Conservation (phyloP, 2,888 invertebrate genomes). For the Drosophila paramelanica region DNA sequence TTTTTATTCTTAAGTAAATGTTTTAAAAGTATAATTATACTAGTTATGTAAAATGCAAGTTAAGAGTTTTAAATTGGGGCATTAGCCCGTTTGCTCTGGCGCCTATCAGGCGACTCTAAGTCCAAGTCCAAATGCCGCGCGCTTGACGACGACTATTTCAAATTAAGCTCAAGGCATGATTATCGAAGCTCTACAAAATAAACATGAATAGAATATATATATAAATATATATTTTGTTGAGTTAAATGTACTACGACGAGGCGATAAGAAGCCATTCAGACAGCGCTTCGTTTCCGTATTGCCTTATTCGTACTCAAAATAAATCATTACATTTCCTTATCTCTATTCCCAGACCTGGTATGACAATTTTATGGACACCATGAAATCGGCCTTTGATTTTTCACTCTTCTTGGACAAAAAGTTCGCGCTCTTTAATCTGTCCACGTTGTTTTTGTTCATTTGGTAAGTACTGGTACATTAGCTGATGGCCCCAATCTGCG, state of each 20-base stretch:
- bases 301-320: slow-evolving; percentile 9
- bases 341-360: slow-evolving; percentile 88
- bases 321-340: slow-evolving; percentile 12
- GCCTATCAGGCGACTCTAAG: slow-evolving; percentile 40
- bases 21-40: too few relatives aligned
- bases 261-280: slow-evolving; percentile 56
- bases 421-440: slow-evolving; percentile 92
- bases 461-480: slow-evolving; percentile 90
- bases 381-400: slow-evolving; percentile 92
- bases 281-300: slow-evolving; percentile 48
- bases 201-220: slow-evolving; percentile 7
- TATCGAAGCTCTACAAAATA: slow-evolving; percentile 35
- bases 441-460: slow-evolving; percentile 94
- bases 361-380: slow-evolving; percentile 88
- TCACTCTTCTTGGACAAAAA: slow-evolving; percentile 91
- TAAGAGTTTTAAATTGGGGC: too few relatives aligned
- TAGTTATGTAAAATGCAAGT: too few relatives aligned
- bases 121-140: slow-evolving; percentile 46
- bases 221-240: slow-evolving; percentile 7
- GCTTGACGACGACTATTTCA: slow-evolving; percentile 47
- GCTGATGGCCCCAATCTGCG: slow-evolving; percentile 44
- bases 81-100: slow-evolving; percentile 9
- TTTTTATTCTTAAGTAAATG: too few relatives aligned
- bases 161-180: slow-evolving; percentile 44
- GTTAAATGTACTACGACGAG: slow-evolving; percentile 4